phyloP scores from a whole-genome alignment of 2,888 invertebrate species.

The Lasiommata megera region DNA sequence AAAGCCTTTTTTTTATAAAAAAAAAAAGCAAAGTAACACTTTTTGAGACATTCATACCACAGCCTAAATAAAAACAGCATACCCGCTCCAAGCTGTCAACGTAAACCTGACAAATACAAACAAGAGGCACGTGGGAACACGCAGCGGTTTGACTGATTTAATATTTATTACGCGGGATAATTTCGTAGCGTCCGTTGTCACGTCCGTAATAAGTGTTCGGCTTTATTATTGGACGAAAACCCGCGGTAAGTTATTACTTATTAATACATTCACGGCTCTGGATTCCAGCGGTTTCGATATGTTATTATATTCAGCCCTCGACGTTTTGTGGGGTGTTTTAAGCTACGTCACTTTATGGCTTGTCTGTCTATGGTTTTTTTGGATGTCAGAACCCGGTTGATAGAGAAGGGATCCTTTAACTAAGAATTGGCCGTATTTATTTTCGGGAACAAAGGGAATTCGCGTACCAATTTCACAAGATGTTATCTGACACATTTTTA shows the following conservation, averaged over 20 bases:
- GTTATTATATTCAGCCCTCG: neutral
- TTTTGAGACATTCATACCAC: neutral
- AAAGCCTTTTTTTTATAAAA: no score
- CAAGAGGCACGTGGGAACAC: conserved; percentile 25
- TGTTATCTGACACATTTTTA: no score
- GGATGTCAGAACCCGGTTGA: no score
- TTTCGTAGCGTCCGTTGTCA: conserved; percentile 20
- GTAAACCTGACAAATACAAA: conserved; percentile 11
- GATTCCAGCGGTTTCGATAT: neutral
- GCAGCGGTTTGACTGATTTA: conserved; percentile 27
- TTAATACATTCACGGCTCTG: neutral
- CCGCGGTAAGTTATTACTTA: neutral
- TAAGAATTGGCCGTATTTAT: no score
- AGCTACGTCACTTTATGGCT: no score
- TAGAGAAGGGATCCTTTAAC: no score
- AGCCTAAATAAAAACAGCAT: neutral
- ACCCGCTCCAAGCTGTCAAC: neutral
- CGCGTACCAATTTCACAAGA: no score
- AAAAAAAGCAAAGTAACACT: no score
- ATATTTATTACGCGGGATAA: conserved; percentile 26
- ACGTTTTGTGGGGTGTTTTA: no score
- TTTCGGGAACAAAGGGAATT: no score
- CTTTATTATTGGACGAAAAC: neutral
- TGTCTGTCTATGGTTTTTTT: no score
- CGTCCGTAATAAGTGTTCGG: conserved; percentile 7